Conservation (phyloP, 1,140 invertebrate genomes). For the Pseudomyrmex pallidus region DNA sequence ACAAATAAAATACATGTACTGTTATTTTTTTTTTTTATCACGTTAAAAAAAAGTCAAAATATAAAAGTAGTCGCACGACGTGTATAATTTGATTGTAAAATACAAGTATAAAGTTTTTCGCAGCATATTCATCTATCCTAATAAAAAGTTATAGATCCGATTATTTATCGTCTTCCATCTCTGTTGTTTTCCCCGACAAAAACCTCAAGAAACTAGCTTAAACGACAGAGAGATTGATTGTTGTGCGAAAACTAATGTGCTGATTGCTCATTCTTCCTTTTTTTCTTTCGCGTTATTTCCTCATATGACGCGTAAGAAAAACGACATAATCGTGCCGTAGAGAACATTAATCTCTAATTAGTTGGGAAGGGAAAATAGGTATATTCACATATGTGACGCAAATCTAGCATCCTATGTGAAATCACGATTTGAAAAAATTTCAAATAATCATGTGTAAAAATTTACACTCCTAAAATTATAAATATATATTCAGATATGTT, state of each 20-base stretch:
- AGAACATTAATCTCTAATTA: background rate
- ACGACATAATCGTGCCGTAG: background rate
- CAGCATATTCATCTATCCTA: slow-evolving; percentile 12
- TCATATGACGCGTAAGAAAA: background rate
- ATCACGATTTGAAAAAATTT: no score
- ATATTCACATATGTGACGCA: no score
- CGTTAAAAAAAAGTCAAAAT: no score
- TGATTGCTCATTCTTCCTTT: background rate
- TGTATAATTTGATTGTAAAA: no score
- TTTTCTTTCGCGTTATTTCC: background rate
- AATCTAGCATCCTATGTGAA: no score
- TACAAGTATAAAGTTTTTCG: no score
- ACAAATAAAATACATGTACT: background rate
- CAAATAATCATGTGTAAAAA: no score
- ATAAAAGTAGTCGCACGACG: no score
- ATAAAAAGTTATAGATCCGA: slow-evolving; percentile 18
- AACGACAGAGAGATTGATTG: slow-evolving; percentile 50
- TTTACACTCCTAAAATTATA: no score
- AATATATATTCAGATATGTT: no score
- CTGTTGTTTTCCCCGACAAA: background rate
- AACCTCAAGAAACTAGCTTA: background rate
- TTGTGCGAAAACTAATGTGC: slow-evolving; percentile 55
- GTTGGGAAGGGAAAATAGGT: no score
- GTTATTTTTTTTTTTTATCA: background rate
- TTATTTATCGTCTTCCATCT: background rate